Evolutionary conservation across 1,140 invertebrate genomes (phyloP).

Genomic region (Papilio dardanus): DNA sequence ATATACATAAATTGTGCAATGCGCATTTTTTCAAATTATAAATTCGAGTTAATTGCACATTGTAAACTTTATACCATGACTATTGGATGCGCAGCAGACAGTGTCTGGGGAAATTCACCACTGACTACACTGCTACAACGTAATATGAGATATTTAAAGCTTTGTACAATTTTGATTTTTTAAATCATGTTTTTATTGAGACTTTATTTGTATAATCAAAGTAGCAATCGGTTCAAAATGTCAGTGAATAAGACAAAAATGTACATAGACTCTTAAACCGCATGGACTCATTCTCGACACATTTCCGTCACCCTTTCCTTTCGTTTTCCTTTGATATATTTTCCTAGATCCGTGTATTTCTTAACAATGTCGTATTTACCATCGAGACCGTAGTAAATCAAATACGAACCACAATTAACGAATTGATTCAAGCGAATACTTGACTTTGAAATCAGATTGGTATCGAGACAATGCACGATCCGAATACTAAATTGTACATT

Average conservation of each 20-base stretch:
- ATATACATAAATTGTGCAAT: neutral
- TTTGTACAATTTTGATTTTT: neutral
- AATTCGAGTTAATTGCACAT: neutral
- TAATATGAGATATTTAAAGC: neutral
- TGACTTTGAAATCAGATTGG: neutral
- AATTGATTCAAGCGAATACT: neutral
- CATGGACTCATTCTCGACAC: no score
- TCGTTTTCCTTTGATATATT: neutral
- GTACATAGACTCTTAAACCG: no score
- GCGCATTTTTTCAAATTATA: neutral
- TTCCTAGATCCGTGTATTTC: neutral
- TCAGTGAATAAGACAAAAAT: no score
- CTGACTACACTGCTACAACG: neutral
- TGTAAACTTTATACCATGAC: neutral
- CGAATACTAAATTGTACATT: neutral
- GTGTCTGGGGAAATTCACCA: slow-evolving; percentile 10
- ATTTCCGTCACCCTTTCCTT: no score
- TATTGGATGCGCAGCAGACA: neutral
- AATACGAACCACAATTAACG: neutral
- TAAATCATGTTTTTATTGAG: neutral
- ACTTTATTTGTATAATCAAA: neutral
- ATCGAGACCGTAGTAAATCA: neutral
- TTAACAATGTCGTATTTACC: neutral
- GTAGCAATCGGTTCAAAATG: no score
- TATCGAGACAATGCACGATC: neutral